phyloP scores from a whole-genome alignment of 2,888 invertebrate genomes.

The Scaptomyza parva region DNA sequence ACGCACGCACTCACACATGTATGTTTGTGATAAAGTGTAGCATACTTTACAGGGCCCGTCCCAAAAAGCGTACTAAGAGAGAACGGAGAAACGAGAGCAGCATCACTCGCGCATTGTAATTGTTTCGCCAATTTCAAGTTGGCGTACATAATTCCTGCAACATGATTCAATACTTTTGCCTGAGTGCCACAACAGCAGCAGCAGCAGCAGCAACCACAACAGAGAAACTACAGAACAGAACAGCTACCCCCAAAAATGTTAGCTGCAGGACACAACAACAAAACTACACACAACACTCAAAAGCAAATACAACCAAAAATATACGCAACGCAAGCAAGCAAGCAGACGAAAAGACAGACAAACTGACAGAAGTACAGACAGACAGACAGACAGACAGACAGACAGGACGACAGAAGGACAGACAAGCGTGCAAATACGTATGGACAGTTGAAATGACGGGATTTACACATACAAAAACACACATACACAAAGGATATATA shows the following conservation, averaged over 20 bases:
- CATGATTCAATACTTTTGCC: slow-evolving; percentile 77
- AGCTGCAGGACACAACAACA: slow-evolving; percentile 60
- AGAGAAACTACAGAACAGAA: slow-evolving; percentile 5
- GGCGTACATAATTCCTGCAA: slow-evolving; percentile 76
- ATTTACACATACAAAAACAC: slow-evolving; percentile 28
- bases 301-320: slow-evolving; percentile 63
- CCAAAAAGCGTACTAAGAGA: slow-evolving; percentile 8
- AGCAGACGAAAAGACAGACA: slow-evolving; percentile 24
- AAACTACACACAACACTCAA: slow-evolving; percentile 63
- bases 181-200: slow-evolving; percentile 40
- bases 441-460: slow-evolving; percentile 74
- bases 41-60: slow-evolving; percentile 62
- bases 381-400: slow-evolving; percentile 53
- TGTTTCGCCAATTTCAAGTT: slow-evolving; percentile 79
- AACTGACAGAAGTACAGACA: slow-evolving; percentile 21
- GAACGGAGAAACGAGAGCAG: slow-evolving; percentile 7
- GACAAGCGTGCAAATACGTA: slow-evolving; percentile 75
- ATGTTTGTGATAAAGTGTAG: slow-evolving; percentile 61
- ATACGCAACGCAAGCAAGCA: slow-evolving; percentile 15
- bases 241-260: slow-evolving; percentile 58
- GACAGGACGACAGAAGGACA: slow-evolving; percentile 33
- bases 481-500: slow-evolving; percentile 21
- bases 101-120: slow-evolving; percentile 60
- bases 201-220: slow-evolving; percentile 12
- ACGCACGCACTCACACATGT: neutral